phyloP scores from a whole-genome alignment of 2,888 invertebrate species.

The Synanthedon andrenaeformis region DNA sequence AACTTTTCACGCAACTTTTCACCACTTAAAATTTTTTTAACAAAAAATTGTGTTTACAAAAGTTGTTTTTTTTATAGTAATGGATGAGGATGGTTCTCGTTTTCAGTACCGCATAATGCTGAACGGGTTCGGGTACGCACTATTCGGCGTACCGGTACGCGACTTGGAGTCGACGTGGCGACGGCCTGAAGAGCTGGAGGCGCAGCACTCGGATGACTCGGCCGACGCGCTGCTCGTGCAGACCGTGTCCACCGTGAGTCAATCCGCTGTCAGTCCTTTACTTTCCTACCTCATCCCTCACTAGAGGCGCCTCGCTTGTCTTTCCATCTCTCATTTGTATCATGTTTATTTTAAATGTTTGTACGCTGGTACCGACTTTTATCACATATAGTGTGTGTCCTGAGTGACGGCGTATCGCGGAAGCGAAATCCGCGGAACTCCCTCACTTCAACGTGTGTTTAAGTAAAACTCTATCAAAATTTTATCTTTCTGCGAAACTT shows the following conservation, averaged over 20 bases:
- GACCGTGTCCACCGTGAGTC: slow-evolving; percentile 71
- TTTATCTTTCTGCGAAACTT: too few relatives aligned
- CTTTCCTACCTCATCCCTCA: slow-evolving; percentile 14
- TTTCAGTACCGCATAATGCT: slow-evolving; percentile 86
- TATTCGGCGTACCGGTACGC: slow-evolving; percentile 81
- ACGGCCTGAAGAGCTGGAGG: slow-evolving; percentile 68
- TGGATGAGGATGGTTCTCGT: too few relatives aligned
- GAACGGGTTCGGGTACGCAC: slow-evolving; percentile 83
- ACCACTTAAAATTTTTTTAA: too few relatives aligned
- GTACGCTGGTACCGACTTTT: background rate
- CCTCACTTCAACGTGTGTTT: too few relatives aligned
- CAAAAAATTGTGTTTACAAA: too few relatives aligned
- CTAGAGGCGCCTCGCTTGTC: slow-evolving; percentile 1
- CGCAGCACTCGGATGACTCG: slow-evolving; percentile 54
- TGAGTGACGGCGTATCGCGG: too few relatives aligned
- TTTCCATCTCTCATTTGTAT: slow-evolving; percentile 5
- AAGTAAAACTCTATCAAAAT: too few relatives aligned
- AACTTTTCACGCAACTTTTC: too few relatives aligned
- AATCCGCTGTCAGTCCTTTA: slow-evolving; percentile 53
- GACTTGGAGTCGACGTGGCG: slow-evolving; percentile 81
- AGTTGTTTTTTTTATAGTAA: too few relatives aligned
- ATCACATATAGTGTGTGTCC: too few relatives aligned
- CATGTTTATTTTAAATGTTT: background rate
- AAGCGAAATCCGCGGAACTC: too few relatives aligned
- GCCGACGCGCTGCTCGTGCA: slow-evolving; percentile 70